These are phyloP conservation scores for Hippopotamyrus pictus DNA, from an alignment of 2,797 vertebrate species.

Conservation along the genomic window DNA sequence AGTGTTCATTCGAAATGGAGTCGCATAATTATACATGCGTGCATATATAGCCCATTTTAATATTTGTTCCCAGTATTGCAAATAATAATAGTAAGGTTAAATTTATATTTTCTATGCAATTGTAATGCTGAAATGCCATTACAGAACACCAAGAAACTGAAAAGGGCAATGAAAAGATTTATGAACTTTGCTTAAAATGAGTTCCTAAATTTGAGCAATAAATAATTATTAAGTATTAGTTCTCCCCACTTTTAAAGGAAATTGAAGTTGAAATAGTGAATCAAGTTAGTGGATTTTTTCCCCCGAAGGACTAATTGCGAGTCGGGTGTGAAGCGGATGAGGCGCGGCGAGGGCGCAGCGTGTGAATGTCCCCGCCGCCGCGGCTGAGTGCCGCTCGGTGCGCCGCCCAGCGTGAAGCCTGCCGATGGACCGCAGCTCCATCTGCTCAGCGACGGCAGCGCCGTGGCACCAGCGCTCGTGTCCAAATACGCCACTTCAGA, in stretches of 20 bases:
- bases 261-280: not conserved
- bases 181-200: not conserved
- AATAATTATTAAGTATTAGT: not conserved
- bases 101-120: not conserved
- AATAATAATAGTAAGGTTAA: not conserved
- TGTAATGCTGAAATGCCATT: not conserved
- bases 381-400: not conserved
- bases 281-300: not conserved
- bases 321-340: not conserved
- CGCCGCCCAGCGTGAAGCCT: constrained; percentile 1
- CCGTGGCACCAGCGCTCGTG: not conserved
- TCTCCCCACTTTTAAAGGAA: not conserved
- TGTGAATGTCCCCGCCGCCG: not conserved
- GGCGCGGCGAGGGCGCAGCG: not conserved
- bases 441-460: not conserved
- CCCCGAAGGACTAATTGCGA: not conserved
- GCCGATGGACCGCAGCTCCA: not conserved
- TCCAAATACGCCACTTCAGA: not conserved
- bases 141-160: not conserved
- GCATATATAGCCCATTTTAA: not conserved
- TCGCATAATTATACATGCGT: not conserved
- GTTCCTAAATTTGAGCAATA: not conserved
- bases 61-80: not conserved
- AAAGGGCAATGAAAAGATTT: not conserved
- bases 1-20: not conserved